Base-by-base conservation (phyloP, 2,888 invertebrate genomes). In the Polymixis flavicincta region DNA sequence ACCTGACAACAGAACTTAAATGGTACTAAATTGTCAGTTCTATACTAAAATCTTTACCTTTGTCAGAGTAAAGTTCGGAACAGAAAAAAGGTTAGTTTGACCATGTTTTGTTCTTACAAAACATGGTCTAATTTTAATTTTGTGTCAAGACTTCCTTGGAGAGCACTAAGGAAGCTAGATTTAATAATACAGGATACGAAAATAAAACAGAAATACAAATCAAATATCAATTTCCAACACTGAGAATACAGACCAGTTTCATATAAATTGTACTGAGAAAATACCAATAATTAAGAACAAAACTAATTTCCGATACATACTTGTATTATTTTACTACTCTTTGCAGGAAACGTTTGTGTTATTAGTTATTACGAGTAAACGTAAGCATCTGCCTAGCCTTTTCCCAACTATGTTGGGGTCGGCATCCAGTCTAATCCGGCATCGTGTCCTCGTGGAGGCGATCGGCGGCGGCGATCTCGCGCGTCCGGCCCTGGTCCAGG, bases 241-340 rank as follows among this genome's bases (percentile, higher is more conserved):
- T 59, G 9, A 59, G 63, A 59, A 70, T 52, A 45, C 42, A 17
- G 0, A 45, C 7, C n/a, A 55, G 4, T 64, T 61, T 60, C 14
- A 52, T 52, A 61, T n/a, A n/a, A 63, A 59, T 45, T 28, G 45
- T 45, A 45, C 42, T 19, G 0, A 70, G 57, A 67, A 48, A 52
- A 71, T 71, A 28, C 4, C 61, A 72, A 66, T 79, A 71, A 77
- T 84, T 76, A 78, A 11, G 22, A 48, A 66, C 63, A 71, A 66
- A 76, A 77, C 74, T 71, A 82, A 84, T 84, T 84, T 82, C 84
- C 82, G 54, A 73, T 67, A 67, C 13, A 19, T 57, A 54, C n/a
- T 9, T 69, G 52, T 65, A 67, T 72, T 76, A 76, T 69, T 74
- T 82, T 69, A 71, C 37, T 22, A 57, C 48, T 52, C 45, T 32